Conservation (phyloP, 2,888 invertebrate genomes). For the Ophion costatus region DNA sequence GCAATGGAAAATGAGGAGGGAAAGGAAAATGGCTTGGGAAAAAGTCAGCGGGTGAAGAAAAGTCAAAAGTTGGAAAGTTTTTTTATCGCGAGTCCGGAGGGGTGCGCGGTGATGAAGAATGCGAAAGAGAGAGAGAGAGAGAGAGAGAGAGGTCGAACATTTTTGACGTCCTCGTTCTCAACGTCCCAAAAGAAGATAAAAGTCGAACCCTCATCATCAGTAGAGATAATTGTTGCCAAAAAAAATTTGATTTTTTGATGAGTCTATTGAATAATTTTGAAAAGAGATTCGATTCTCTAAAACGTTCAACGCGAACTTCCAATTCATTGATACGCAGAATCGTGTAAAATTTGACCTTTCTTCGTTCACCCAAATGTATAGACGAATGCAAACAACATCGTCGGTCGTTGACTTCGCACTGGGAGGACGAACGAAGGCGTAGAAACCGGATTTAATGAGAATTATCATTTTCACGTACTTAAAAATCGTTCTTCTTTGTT, state of each 20-base stretch:
- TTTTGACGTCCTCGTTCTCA: too few species aligned
- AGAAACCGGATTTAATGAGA: not conserved
- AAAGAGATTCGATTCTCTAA: not conserved
- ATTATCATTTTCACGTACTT: not conserved
- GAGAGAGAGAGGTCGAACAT: too few species aligned
- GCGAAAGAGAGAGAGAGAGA: not conserved
- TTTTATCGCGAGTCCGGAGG: conserved; percentile 25
- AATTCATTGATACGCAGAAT: not conserved
- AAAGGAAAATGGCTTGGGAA: not conserved
- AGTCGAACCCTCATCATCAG: too few species aligned
- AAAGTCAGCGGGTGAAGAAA: not conserved
- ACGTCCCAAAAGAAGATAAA: too few species aligned
- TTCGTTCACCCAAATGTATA: not conserved
- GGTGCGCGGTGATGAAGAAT: conserved; percentile 3
- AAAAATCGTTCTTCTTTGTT: not conserved
- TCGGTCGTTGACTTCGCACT: not conserved
- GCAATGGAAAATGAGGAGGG: not conserved
- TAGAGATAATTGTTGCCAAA: too few species aligned
- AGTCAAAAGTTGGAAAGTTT: conserved; percentile 39
- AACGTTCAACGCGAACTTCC: not conserved
- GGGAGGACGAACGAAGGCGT: not conserved
- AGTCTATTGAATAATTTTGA: too few species aligned
- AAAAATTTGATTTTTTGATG: too few species aligned
- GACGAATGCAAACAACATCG: not conserved
- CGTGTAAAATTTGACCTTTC: not conserved